Conservation (phyloP, 2,113 vertebrate species). For the Corythoichthys haematopterus region DNA sequence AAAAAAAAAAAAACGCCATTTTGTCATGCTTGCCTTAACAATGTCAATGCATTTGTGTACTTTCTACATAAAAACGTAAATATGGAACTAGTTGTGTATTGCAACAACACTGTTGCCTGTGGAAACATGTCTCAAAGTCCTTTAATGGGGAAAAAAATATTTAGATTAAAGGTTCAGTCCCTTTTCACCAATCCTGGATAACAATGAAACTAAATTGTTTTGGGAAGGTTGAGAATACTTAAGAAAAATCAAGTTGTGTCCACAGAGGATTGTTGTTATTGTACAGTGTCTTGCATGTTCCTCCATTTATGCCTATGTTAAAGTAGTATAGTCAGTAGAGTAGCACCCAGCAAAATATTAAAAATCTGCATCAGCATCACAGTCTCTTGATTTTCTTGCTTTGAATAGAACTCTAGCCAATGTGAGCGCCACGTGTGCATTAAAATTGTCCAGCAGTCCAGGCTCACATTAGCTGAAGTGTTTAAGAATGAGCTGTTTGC, state of each 20-base stretch:
- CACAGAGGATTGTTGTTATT: constrained; percentile 23
- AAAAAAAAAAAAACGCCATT: not conserved
- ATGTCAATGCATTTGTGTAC: constrained; percentile 46
- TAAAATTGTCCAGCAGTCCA: not conserved
- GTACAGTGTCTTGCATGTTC: constrained; percentile 66
- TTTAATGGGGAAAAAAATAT: not conserved
- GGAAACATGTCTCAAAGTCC: constrained; percentile 23
- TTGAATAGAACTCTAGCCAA: not conserved
- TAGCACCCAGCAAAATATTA: constrained; percentile 70
- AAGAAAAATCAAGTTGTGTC: constrained; percentile 22
- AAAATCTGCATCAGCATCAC: constrained; percentile 70
- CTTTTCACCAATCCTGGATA: constrained; percentile 31
- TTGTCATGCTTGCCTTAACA: not conserved
- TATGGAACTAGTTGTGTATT: constrained; percentile 56
- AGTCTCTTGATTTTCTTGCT: constrained; percentile 27
- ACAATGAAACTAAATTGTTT: constrained; percentile 32
- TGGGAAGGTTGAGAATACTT: constrained; percentile 23
- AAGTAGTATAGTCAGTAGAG: constrained; percentile 67
- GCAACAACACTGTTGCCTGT: constrained; percentile 52
- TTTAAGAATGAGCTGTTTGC: constrained; percentile 80
- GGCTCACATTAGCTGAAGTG: constrained; percentile 77
- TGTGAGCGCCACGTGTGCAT: not conserved
- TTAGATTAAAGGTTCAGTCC: constrained; percentile 2
- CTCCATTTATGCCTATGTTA: constrained; percentile 60
- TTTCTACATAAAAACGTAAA: constrained; percentile 57